Conservation (phyloP, 2,797 vertebrate genomes). For the Sebastes elongatus region DNA sequence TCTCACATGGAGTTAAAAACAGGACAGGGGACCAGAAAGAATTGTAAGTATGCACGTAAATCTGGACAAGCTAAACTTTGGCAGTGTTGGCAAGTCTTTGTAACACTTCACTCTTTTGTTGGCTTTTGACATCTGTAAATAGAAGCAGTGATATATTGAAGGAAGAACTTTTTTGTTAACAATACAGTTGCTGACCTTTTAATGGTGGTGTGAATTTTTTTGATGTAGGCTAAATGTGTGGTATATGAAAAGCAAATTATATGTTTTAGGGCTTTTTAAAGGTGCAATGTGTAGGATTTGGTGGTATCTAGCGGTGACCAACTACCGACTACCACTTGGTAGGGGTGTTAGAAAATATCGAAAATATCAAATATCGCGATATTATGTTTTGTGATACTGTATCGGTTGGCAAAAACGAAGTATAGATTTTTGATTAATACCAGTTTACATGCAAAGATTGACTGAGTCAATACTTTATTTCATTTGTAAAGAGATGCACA, state of each 20-base stretch:
- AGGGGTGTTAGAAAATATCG: no score
- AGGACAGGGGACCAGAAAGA: not conserved
- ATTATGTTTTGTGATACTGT: no score
- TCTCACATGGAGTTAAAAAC: constrained; percentile 28
- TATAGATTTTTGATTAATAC: not conserved
- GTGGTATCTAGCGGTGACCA: no score
- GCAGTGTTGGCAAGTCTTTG: not conserved
- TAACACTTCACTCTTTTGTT: not conserved
- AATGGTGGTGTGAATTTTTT: not conserved
- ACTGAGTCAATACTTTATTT: not conserved
- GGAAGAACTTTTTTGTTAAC: not conserved
- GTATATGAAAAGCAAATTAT: not conserved
- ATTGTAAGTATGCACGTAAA: not conserved
- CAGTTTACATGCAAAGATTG: not conserved
- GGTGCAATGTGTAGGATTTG: no score
- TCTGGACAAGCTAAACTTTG: not conserved
- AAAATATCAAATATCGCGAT: no score
- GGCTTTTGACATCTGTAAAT: not conserved
- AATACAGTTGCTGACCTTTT: not conserved
- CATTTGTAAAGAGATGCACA: not conserved
- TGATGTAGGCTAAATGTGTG: not conserved
- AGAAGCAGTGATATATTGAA: not conserved
- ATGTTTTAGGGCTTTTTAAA: not conserved
- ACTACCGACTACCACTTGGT: no score
- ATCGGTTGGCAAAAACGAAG: not conserved